phyloP scores from a whole-genome alignment of 1,140 invertebrate genomes.

The Stenopsyche tienmushanensis region DNA sequence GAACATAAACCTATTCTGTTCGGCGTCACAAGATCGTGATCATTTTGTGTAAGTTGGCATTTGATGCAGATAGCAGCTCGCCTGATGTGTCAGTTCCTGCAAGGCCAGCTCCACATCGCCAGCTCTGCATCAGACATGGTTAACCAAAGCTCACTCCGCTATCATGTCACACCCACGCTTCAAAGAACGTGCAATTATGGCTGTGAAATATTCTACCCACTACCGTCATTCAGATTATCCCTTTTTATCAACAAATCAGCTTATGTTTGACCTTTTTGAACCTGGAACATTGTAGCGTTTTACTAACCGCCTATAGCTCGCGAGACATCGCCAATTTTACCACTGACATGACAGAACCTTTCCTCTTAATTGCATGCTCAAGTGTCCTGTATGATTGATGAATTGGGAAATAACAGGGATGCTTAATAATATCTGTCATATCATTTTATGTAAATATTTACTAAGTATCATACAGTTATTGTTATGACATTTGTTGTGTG shows the following conservation, averaged over 20 bases:
- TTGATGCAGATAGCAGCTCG: not conserved
- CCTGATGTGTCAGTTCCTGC: not conserved
- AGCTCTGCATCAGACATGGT: no score
- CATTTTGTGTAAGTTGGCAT: not conserved
- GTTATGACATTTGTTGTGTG: no score
- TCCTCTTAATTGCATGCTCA: no score
- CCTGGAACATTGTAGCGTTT: not conserved
- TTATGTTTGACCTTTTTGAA: not conserved
- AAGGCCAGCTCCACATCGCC: not conserved
- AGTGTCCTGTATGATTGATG: no score
- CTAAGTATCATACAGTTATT: no score
- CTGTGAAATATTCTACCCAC: not conserved
- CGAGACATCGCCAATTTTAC: no score
- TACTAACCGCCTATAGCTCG: not conserved
- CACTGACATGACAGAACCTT: no score
- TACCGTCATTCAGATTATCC: not conserved
- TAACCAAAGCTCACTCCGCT: no score
- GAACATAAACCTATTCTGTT: no score
- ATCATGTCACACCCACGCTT: constrained; percentile 2
- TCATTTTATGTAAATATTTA: no score
- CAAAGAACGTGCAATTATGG: not conserved
- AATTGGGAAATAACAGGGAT: no score
- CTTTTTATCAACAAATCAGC: not conserved
- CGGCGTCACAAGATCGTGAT: constrained; percentile 5
- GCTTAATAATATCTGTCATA: no score